phyloP scores from a whole-genome alignment of 1,140 invertebrate species.

The Bombus haemorrhoidalis region DNA sequence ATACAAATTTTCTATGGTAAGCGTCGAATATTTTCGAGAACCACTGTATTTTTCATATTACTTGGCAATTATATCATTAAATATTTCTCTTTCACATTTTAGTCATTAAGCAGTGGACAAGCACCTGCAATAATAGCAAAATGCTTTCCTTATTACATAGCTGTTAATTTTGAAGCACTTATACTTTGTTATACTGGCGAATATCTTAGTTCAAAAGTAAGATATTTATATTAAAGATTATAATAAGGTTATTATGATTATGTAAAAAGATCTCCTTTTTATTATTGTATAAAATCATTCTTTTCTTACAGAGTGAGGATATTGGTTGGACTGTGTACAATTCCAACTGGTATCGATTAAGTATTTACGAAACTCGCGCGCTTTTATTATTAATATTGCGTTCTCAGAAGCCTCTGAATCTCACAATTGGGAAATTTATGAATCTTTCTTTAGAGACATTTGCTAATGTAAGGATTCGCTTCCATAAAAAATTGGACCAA shows the following conservation, averaged over 20 bases:
- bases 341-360: constrained; percentile 47
- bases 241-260: neutral
- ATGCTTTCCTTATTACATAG: constrained; percentile 32
- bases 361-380: constrained; percentile 31
- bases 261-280: neutral
- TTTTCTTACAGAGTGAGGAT: constrained; percentile 38
- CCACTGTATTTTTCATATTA: neutral
- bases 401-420: constrained; percentile 44
- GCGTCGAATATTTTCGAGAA: no score
- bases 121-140: constrained; percentile 10
- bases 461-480: constrained; percentile 43
- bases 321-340: constrained; percentile 41
- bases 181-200: constrained; percentile 61
- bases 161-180: constrained; percentile 55
- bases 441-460: constrained; percentile 54
- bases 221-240: neutral
- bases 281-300: neutral
- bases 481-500: neutral
- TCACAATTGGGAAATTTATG: constrained; percentile 54
- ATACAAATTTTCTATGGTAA: no score
- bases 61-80: neutral
- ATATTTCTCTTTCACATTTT: constrained; percentile 6
- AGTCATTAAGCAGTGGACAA: constrained; percentile 33
- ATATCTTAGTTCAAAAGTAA: constrained; percentile 53
- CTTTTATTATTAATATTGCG: constrained; percentile 49